These are phyloP conservation scores for Prochilodus magdalenae DNA, from an alignment of 2,113 vertebrate species.

Conservation along the genomic window DNA sequence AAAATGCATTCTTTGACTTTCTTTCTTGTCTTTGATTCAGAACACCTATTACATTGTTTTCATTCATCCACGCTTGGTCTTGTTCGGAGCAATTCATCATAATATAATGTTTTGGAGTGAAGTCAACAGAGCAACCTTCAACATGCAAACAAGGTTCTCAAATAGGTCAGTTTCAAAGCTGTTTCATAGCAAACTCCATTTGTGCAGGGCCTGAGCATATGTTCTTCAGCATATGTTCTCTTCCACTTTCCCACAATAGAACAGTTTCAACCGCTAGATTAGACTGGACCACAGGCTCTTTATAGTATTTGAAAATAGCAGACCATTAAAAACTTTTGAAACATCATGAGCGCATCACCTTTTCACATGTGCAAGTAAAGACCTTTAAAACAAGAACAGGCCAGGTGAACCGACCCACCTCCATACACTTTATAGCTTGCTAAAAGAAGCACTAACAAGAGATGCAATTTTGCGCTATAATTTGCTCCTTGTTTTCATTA, in stretches of 20 bases:
- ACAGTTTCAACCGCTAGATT: not conserved
- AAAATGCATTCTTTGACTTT: too few species aligned
- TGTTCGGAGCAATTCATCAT: not conserved
- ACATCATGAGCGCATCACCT: too few species aligned
- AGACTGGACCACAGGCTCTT: not conserved
- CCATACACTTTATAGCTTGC: too few species aligned
- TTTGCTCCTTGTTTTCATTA: not conserved
- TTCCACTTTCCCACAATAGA: not conserved
- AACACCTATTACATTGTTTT: too few species aligned
- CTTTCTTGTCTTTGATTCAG: too few species aligned
- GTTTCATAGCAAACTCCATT: not conserved
- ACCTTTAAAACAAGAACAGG: not conserved
- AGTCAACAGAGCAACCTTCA: not conserved
- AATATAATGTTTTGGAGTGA: not conserved
- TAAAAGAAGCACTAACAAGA: not conserved
- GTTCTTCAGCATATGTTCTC: not conserved
- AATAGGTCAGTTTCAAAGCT: not conserved
- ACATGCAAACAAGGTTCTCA: not conserved
- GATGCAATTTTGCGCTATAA: not conserved
- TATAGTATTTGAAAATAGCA: not conserved
- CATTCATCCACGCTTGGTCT: not conserved
- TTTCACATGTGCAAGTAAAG: too few species aligned
- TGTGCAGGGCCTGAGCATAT: not conserved
- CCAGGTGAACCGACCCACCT: not conserved
- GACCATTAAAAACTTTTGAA: not conserved